Conservation (phyloP, 2,888 invertebrate species). For the Chaitophorus viminalis region DNA sequence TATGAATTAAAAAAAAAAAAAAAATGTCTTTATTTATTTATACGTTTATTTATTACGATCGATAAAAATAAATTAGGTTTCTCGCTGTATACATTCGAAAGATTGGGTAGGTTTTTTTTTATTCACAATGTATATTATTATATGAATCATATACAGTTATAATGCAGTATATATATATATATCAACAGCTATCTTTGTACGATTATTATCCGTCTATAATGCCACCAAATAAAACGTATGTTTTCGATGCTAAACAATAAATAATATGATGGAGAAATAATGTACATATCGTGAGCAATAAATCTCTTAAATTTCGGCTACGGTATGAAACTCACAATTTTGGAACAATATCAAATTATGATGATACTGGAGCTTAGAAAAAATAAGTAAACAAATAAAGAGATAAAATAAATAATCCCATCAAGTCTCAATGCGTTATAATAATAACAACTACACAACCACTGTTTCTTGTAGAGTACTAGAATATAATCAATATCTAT, state of each 20-base stretch:
- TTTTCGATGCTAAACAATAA: constrained; percentile 13
- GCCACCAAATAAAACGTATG: constrained; percentile 2
- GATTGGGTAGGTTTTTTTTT: too few species aligned
- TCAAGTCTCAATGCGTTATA: neutral
- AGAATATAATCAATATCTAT: neutral
- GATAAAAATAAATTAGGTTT: neutral
- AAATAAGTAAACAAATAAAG: neutral
- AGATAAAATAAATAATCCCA: constrained; percentile 9
- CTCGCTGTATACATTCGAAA: neutral
- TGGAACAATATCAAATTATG: constrained; percentile 33
- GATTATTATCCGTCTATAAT: constrained; percentile 12
- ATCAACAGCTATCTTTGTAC: neutral
- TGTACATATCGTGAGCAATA: constrained; percentile 22
- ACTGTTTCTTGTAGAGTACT: neutral
- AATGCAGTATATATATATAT: neutral
- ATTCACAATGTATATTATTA: too few species aligned
- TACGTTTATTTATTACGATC: neutral
- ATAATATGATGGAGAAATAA: constrained; percentile 1
- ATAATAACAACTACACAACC: neutral
- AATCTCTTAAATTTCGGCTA: constrained; percentile 35
- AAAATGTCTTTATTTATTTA: too few species aligned
- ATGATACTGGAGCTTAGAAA: neutral
- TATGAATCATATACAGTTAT: too few species aligned
- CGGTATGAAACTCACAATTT: constrained; percentile 15
- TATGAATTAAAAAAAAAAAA: neutral